Evolutionary conservation across 2,797 vertebrate genomes (phyloP), one percentile per base, ranked within the genome.

Genomic region (Carapus acus): DNA sequence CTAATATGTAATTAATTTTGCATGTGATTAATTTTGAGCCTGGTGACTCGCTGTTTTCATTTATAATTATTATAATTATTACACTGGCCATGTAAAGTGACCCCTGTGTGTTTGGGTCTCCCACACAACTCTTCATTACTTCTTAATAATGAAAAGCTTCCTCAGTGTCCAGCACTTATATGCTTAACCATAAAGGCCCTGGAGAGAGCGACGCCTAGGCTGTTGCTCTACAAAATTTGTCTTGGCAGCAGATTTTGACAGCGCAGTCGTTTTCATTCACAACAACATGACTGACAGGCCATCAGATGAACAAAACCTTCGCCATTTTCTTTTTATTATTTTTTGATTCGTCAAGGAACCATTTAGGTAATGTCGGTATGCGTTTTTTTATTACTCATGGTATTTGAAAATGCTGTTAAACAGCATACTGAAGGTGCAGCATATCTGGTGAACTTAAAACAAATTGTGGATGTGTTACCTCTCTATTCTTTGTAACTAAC

Each of bases 131-230:
- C 45, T 33, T 36, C 6, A 12, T 58, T 67, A 58, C 21, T 49
- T 65, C 58, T 71, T 69, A 71, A 72, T 65, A 69, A 50, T 33
- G 20, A 54, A 59, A 63, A 62, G 44, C 49, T 54, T 4, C 3
- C 14, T 4, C 8, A 33, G 3, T 33, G 31, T 33, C 31, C 31
- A 4, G 3, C 31, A 4, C 12, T 33, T 29, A 29, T 11, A 29
- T 24, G 3, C 14, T 24, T 23, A 3, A 8, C 4, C 31, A 33
- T 33, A n/a, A n/a, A n/a, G n/a, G 11, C 14, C 34, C 34, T 7
- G n/a, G 7, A 7, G 34, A n/a, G 31, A 33, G 14, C 14, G 12
- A 11, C 12, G 31, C 6, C 14, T 8, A 33, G 12, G 5, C 31
- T 7, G 8, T 33, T 4, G 31, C 11, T 29, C 11, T 33, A 11